Evolutionary conservation across 2,888 invertebrate species (phyloP), one percentile per base, ranked within the genome.

Genomic region (Aporophyla lueneburgensis): DNA sequence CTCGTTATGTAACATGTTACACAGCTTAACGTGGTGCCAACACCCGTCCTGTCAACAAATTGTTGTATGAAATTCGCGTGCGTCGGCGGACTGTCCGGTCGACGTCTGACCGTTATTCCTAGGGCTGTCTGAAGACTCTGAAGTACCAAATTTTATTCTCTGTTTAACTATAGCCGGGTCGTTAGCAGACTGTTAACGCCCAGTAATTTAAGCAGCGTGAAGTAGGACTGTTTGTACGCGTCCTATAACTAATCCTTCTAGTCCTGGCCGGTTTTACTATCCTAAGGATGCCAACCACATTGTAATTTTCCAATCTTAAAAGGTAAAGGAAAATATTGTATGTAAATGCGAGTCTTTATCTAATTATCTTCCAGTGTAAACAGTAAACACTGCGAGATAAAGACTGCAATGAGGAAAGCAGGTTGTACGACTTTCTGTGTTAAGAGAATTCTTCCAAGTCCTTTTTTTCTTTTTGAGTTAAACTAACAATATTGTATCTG

Each of bases 21-120:
- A 78, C 61, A 75, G 75, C 69, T 71, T 77, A 79, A 84, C 40
- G 76, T 66, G 66, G 74, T 79, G 77, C 86, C 71, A 83, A 87
- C 85, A 85, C 71, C 49, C 76, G 68, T 70, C 77, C 71, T 83
- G 86, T 87, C 86, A 83, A 76, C 87, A 75, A 77, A 80, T 77
- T 65, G 76, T 59, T 66, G 59, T 63, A 68, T 69, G 76, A 75
- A 68, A 73, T 82, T 78, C 59, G 65, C 33, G 46, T 81, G 71
- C 69, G 78, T 82, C 71, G 81, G 72, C 78, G 77, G 73, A 68
- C 79, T 77, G 78, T 83, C 68, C 62, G 68, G 71, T 49, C 27
- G 81, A 61, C 78, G 75, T 77, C 68, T 27, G 74, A 85, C 85
- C 88, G 78, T 85, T 86, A 88, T 68, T 70, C 62, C 75, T 77